Evolutionary conservation across 2,797 vertebrate genomes (phyloP).

Genomic region (Liasis olivaceus): DNA sequence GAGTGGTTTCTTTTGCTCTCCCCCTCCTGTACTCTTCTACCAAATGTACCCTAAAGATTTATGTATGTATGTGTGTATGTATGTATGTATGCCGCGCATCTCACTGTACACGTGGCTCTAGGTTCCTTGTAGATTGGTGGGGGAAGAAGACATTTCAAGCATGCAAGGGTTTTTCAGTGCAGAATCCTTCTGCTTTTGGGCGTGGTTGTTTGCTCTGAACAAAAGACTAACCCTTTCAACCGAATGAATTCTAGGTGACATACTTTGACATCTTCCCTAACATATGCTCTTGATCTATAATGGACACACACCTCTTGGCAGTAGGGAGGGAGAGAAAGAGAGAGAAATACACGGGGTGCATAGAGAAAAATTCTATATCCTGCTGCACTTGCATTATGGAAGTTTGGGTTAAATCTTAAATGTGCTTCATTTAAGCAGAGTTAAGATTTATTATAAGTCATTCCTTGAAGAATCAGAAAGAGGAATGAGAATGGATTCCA

Average conservation of each 20-base stretch:
- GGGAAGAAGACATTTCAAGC: neutral
- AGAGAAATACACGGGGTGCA: neutral
- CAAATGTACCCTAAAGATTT: neutral
- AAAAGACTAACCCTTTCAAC: neutral
- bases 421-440: neutral
- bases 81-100: too few relatives aligned
- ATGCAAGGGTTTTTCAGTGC: neutral
- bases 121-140: neutral
- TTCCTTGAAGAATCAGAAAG: conserved; percentile 16
- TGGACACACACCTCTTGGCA: neutral
- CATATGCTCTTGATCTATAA: too few relatives aligned
- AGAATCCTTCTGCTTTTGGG: neutral
- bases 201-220: neutral
- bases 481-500: neutral
- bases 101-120: too few relatives aligned
- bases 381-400: neutral
- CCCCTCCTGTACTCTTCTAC: too few relatives aligned
- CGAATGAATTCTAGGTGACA: neutral
- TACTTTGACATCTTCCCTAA: neutral
- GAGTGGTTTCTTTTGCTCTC: too few relatives aligned
- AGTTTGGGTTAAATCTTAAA: neutral
- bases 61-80: too few relatives aligned
- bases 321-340: neutral
- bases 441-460: neutral
- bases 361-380: neutral